Percentiles rank a stretch among this genome's conserved stretches.
Conservation (phyloP, 2,113 vertebrate species). For the Galeopterus variegatus region DNA sequence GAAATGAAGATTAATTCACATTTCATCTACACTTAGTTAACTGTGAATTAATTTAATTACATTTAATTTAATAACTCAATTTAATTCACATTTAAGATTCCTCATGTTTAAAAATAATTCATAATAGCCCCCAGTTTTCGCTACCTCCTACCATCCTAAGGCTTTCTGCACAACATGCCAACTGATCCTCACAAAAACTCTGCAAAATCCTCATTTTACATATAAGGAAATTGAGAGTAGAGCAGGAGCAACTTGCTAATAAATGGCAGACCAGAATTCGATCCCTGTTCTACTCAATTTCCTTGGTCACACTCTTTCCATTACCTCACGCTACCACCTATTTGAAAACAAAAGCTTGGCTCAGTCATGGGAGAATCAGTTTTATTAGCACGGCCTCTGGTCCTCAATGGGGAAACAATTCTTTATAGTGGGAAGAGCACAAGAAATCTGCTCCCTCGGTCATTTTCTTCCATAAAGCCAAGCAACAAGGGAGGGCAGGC, state of each 20-base stretch:
- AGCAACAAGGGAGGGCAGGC: not conserved
- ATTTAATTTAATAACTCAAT: not conserved
- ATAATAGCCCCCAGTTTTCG: not conserved
- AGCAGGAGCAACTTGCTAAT: not conserved
- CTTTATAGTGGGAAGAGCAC: not conserved
- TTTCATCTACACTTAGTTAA: conserved; percentile 10
- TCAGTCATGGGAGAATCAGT: not conserved
- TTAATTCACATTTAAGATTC: conserved; percentile 37
- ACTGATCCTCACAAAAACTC: not conserved
- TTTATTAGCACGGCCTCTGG: not conserved
- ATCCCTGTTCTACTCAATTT: not conserved
- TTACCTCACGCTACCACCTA: not conserved
- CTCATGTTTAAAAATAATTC: conserved; percentile 7
- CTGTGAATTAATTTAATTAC: not conserved
- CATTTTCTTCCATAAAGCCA: not conserved
- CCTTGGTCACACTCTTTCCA: not conserved
- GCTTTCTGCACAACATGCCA: not conserved
- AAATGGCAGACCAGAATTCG: not conserved
- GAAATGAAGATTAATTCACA: conserved; percentile 10
- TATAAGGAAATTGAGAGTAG: not conserved
- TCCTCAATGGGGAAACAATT: not conserved
- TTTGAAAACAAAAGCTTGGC: not conserved
- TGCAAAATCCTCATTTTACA: not conserved
- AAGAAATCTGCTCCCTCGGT: not conserved
- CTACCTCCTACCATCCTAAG: not conserved